Evolutionary conservation across 2,113 vertebrate species (phyloP).

Genomic region (Archocentrus centrarchus): DNA sequence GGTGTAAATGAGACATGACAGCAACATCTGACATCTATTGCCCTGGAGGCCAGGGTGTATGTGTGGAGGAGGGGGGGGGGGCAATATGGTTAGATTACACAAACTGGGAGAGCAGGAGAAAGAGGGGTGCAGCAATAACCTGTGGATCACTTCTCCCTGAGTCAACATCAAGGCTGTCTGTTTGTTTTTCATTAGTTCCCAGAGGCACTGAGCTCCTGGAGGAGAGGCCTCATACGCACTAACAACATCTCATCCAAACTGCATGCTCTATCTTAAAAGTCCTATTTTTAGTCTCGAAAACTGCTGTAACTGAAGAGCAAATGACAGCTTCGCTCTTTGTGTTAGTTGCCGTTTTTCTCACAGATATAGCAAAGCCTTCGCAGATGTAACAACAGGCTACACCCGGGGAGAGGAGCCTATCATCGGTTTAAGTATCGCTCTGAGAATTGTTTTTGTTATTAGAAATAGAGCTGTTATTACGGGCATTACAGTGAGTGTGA

Average conservation of each 20-base stretch:
- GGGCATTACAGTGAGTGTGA: slow-evolving; percentile 48
- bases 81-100: slow-evolving; percentile 60
- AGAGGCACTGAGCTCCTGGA: slow-evolving; percentile 60
- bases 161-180: slow-evolving; percentile 71
- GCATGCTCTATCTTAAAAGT: not conserved
- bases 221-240: slow-evolving; percentile 41
- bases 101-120: slow-evolving; percentile 65
- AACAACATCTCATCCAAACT: slow-evolving; percentile 30
- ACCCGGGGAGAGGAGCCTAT: slow-evolving; percentile 42
- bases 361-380: slow-evolving; percentile 21
- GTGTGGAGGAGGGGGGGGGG: not conserved
- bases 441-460: slow-evolving; percentile 61
- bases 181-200: slow-evolving; percentile 77
- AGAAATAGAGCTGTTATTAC: slow-evolving; percentile 63
- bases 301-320: slow-evolving; percentile 14
- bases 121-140: slow-evolving; percentile 68
- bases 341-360: slow-evolving; percentile 22
- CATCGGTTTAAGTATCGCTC: slow-evolving; percentile 67
- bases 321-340: slow-evolving; percentile 30
- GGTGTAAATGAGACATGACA: slow-evolving; percentile 71
- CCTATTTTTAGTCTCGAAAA: slow-evolving; percentile 38
- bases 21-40: slow-evolving; percentile 64
- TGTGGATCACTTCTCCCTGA: slow-evolving; percentile 68
- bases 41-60: slow-evolving; percentile 22
- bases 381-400: slow-evolving; percentile 54